Evolutionary conservation across 2,797 vertebrate species (phyloP).

Genomic region (Leptoclinus maculatus): DNA sequence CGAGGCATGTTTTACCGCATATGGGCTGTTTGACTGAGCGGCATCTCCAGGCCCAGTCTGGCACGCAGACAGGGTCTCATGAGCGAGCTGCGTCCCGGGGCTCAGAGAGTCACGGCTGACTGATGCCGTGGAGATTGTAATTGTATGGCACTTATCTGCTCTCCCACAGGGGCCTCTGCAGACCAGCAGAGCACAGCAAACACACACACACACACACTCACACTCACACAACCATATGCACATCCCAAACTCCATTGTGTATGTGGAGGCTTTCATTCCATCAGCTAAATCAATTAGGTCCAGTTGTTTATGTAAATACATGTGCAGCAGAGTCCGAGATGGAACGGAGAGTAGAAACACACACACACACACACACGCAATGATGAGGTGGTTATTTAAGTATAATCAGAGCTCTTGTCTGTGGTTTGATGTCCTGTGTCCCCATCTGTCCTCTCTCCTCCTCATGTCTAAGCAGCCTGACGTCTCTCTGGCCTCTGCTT

Average conservation of each 20-base stretch:
- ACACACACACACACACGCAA: constrained; percentile 13
- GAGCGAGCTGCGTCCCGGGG: constrained; percentile 34
- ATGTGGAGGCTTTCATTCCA: constrained; percentile 19
- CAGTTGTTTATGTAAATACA: constrained; percentile 13
- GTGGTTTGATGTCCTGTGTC: constrained; percentile 39
- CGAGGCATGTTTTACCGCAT: constrained; percentile 31
- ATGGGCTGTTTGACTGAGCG: constrained; percentile 24
- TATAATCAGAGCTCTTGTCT: constrained; percentile 3
- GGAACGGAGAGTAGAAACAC: neutral
- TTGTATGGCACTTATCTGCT: constrained; percentile 57
- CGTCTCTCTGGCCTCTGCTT: constrained; percentile 57
- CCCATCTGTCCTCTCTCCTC: constrained; percentile 23
- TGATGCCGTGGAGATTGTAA: constrained; percentile 51
- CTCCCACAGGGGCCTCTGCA: constrained; percentile 23
- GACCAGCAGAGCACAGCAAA: constrained; percentile 13
- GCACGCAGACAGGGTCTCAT: constrained; percentile 26
- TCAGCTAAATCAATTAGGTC: constrained; percentile 31
- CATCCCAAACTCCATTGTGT: constrained; percentile 3
- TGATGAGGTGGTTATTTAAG: neutral
- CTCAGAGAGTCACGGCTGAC: constrained; percentile 41
- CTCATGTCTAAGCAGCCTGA: constrained; percentile 39
- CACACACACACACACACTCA: neutral
- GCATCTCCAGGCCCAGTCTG: constrained; percentile 29
- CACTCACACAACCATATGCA: constrained; percentile 1
- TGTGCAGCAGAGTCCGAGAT: neutral